Conservation (phyloP, 2,113 vertebrate genomes). For the Ascaphus truei region DNA sequence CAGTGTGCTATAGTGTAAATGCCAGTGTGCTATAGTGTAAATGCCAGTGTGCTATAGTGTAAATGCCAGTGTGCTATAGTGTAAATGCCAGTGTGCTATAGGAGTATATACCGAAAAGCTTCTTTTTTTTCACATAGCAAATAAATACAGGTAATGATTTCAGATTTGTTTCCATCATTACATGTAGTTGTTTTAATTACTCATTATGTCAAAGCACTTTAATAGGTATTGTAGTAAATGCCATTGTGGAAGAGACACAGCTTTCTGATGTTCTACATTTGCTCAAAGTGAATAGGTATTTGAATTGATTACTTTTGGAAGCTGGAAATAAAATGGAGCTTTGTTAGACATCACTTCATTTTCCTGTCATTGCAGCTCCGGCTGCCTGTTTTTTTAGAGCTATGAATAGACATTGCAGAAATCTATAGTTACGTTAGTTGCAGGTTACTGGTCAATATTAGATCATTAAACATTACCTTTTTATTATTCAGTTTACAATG, state of each 20-base stretch:
- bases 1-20: no score
- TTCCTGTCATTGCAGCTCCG: slow-evolving; percentile 33
- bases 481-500: slow-evolving; percentile 35
- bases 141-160: no score
- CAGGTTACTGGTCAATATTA: slow-evolving; percentile 51
- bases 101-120: no score
- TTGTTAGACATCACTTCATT: slow-evolving; percentile 40
- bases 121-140: no score
- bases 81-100: no score
- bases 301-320: slow-evolving; percentile 47
- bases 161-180: no score
- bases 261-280: neutral
- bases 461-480: slow-evolving; percentile 47
- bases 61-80: no score
- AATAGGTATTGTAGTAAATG: neutral
- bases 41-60: no score
- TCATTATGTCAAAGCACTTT: neutral
- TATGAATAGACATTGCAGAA: slow-evolving; percentile 49
- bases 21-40: no score
- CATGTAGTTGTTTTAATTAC: neutral
- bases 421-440: slow-evolving; percentile 49
- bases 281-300: neutral
- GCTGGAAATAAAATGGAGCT: slow-evolving; percentile 46
- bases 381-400: slow-evolving; percentile 43
- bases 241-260: neutral